phyloP scores from a whole-genome alignment of 2,888 invertebrate genomes.

The Kryphioiulus occultus region DNA sequence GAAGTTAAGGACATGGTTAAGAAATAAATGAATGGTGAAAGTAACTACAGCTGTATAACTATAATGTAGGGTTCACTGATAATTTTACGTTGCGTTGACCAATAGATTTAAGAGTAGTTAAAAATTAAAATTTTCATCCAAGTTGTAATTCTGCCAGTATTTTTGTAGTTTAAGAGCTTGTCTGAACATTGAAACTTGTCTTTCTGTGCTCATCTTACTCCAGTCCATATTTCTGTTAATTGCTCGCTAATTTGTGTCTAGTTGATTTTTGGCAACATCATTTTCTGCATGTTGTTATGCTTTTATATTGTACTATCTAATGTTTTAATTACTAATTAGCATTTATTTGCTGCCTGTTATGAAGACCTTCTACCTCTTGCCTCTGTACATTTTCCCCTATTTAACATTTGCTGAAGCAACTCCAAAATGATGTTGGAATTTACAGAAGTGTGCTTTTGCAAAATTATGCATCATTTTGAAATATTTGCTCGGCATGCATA shows the following conservation, averaged over 20 bases:
- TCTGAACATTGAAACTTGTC: background rate
- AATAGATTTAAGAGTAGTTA: no score
- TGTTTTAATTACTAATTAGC: background rate
- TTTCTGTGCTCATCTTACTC: background rate
- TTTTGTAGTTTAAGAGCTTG: background rate
- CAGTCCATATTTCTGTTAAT: background rate
- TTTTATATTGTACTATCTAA: background rate
- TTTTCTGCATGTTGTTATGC: background rate
- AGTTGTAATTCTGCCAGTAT: background rate
- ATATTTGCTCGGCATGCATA: background rate
- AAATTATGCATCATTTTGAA: background rate
- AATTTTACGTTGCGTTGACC: no score
- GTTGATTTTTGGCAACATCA: background rate
- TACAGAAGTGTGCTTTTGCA: background rate
- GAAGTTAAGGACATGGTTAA: no score
- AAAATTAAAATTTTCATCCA: no score
- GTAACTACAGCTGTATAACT: no score
- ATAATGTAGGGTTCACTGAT: no score
- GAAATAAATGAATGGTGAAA: no score
- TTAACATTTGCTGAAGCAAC: background rate
- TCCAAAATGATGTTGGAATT: background rate
- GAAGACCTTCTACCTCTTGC: background rate
- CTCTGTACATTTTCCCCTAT: background rate
- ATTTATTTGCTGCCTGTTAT: background rate
- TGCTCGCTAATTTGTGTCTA: background rate